Evolutionary conservation across 2,888 invertebrate genomes (phyloP), one percentile per base, ranked within the genome.

Genomic region (Antitype chi): DNA sequence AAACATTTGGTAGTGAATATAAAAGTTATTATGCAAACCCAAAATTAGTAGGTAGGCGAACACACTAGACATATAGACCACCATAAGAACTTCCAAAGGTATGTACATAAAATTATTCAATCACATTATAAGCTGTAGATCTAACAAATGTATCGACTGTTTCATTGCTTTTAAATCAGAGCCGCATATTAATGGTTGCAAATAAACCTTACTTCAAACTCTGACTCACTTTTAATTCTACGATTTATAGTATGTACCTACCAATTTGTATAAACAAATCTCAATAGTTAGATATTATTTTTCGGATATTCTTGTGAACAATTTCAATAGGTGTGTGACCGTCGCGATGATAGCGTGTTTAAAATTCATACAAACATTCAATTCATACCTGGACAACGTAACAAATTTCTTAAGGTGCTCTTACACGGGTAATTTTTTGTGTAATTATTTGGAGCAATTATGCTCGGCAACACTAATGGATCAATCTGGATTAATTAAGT

Each of bases 121-220:
- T 25, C 55, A 52, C 67, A 68, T 63, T 75, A 70, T 78, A 62
- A 20, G 57, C 43, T 66, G 64, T 38, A 28, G 38, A 71, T 66
- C 68, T 76, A 59, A 63, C 28, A 47, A 73, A 69, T 55, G 55
- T 81, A 80, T 80, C 43, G 67, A 84, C 76, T 47, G 76, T 81
- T 80, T 83, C 66, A 83, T 71, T 84, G 70, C 57, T 76, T 76
- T 74, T 84, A 69, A 71, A 74, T 84, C 53, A 59, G 32, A 28
- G 53, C 47, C 17, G 43, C 67, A 72, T 72, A 75, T 73, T 64
- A 80, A 70, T 68, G 72, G 77, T 76, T 71, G 64, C 47, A 76
- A 81, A 77, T 83, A 83, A 80, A 82, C 55, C 55, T 69, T 52
- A 68, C 68, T 77, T 68, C 38, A 68, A 74, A 74, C 62, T 71